A percentile compares a stretch with the other conserved stretches of the same genome.
These are phyloP conservation scores for Myopa tessellatipennis DNA, from an alignment of 2,888 invertebrate species.

Conservation along the genomic window DNA sequence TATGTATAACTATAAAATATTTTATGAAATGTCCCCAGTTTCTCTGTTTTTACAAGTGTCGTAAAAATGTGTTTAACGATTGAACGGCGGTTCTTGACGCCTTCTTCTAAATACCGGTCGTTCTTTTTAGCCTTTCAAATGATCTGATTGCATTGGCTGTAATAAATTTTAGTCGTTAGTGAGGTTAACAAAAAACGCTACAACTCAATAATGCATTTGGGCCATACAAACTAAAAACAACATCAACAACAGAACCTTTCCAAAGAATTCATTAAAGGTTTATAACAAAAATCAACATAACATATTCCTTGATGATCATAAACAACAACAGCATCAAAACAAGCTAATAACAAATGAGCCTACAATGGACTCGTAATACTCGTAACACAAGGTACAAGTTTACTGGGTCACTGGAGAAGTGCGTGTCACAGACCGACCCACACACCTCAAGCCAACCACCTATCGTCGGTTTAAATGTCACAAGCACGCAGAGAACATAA, in stretches of 20 bases:
- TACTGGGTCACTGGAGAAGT: slow-evolving; percentile 3
- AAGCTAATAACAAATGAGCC: not conserved
- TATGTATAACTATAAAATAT: no score
- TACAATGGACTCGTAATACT: not conserved
- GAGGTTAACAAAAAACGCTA: not conserved
- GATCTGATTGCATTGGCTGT: not conserved
- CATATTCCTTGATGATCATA: not conserved
- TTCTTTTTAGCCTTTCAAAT: no score
- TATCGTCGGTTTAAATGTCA: not conserved
- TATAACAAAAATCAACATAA: not conserved
- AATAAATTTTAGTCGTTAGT: not conserved
- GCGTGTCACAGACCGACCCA: slow-evolving; percentile 2
- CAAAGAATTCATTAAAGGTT: not conserved
- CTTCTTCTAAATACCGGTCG: not conserved
- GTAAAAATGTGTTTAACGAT: no score
- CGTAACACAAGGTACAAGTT: not conserved
- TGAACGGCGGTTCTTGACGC: not conserved
- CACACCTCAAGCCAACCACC: not conserved
- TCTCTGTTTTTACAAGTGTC: no score
- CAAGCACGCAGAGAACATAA: slow-evolving; percentile 8
- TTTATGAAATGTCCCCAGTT: no score
- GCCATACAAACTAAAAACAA: not conserved
- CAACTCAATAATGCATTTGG: not conserved
- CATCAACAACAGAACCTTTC: not conserved
- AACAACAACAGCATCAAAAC: not conserved